phyloP scores from a whole-genome alignment of 2,888 invertebrate genomes.

The Shargacucullia verbasci region DNA sequence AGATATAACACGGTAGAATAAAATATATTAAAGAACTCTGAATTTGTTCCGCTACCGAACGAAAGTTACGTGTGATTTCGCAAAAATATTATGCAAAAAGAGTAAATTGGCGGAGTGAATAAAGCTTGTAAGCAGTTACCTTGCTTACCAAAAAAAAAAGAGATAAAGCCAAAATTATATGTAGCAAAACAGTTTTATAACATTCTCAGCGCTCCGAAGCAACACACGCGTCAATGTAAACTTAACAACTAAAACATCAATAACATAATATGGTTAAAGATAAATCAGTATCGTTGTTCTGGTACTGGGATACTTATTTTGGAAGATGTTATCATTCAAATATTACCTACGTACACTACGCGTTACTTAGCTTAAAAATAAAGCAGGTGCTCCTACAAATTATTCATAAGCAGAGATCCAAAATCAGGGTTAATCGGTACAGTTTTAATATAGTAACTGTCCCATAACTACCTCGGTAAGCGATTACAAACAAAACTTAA shows the following conservation, averaged over 20 bases:
- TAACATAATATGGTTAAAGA: constrained; percentile 17
- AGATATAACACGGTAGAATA: constrained; percentile 43
- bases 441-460: constrained; percentile 49
- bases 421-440: constrained; percentile 60
- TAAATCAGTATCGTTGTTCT: constrained; percentile 29
- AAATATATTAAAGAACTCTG: constrained; percentile 51
- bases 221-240: constrained; percentile 28
- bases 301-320: too few species aligned
- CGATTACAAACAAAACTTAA: constrained; percentile 59
- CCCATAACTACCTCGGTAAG: constrained; percentile 54
- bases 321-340: constrained; percentile 18
- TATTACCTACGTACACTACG: constrained; percentile 25
- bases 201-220: constrained; percentile 33
- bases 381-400: constrained; percentile 61
- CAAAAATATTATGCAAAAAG: constrained; percentile 34
- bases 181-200: constrained; percentile 21
- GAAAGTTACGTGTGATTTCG: constrained; percentile 21
- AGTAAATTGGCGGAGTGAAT: constrained; percentile 18
- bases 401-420: constrained; percentile 70
- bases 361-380: constrained; percentile 49
- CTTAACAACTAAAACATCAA: constrained; percentile 39
- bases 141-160: constrained; percentile 20
- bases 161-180: constrained; percentile 22
- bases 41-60: constrained; percentile 45
- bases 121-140: constrained; percentile 37